These are phyloP conservation scores for Diaperis boleti DNA, from an alignment of 2,888 invertebrate genomes.

Conservation along the genomic window DNA sequence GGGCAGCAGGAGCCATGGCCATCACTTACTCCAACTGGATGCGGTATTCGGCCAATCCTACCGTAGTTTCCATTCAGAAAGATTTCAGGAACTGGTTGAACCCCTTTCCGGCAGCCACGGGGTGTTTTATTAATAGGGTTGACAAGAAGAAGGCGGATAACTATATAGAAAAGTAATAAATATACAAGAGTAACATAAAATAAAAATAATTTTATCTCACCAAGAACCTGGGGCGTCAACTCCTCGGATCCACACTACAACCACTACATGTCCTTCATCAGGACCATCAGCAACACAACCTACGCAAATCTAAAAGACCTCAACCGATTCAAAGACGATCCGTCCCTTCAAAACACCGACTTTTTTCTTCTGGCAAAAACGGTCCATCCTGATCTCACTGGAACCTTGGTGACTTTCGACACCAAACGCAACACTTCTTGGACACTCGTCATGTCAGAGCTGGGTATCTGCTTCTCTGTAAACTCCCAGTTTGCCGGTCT, in stretches of 20 bases:
- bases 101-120: slow-evolving; percentile 71
- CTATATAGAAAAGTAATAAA: too few species aligned
- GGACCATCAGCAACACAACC: slow-evolving; percentile 66
- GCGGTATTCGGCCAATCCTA: slow-evolving; percentile 72
- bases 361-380: slow-evolving; percentile 66
- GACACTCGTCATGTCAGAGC: slow-evolving; percentile 74
- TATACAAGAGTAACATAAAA: slow-evolving; percentile 56
- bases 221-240: slow-evolving; percentile 65
- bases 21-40: slow-evolving; percentile 70
- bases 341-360: slow-evolving; percentile 64
- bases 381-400: slow-evolving; percentile 67
- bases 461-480: slow-evolving; percentile 74
- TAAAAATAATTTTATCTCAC: slow-evolving; percentile 1
- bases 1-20: slow-evolving; percentile 66
- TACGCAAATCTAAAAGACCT: slow-evolving; percentile 64
- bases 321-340: slow-evolving; percentile 64
- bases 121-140: slow-evolving; percentile 67
- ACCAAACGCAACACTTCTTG: slow-evolving; percentile 62
- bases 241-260: slow-evolving; percentile 64
- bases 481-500: slow-evolving; percentile 72
- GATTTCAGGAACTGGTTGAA: slow-evolving; percentile 74
- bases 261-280: slow-evolving; percentile 67
- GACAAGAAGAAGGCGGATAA: slow-evolving; percentile 59
- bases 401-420: slow-evolving; percentile 68
- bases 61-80: slow-evolving; percentile 74